These are phyloP conservation scores for Gambusia holbrooki DNA, from an alignment of 2,113 vertebrate genomes.

Conservation along the genomic window DNA sequence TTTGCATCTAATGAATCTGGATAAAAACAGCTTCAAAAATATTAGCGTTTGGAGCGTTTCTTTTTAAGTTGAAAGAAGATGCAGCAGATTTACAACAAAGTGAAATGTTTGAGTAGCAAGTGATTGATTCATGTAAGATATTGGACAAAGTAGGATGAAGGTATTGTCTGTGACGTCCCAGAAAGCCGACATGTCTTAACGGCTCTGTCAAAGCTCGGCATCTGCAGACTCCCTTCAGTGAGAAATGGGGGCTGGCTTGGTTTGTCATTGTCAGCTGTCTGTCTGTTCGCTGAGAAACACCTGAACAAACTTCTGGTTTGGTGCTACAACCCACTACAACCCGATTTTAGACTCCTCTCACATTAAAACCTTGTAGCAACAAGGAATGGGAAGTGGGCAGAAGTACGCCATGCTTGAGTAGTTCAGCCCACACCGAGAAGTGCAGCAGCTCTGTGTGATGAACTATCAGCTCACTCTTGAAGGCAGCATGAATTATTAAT, in stretches of 20 bases:
- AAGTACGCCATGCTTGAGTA: background rate
- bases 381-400: background rate
- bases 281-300: background rate
- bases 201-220: slow-evolving; percentile 29
- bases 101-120: background rate
- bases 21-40: too few relatives aligned
- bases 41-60: too few relatives aligned
- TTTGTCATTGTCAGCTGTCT: slow-evolving; percentile 22
- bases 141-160: slow-evolving; percentile 34
- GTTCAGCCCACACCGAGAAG: background rate
- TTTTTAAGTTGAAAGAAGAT: too few relatives aligned
- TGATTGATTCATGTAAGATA: slow-evolving; percentile 3
- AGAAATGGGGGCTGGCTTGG: slow-evolving; percentile 33
- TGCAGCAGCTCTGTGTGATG: background rate
- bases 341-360: background rate
- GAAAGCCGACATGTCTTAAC: slow-evolving; percentile 36
- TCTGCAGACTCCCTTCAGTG: slow-evolving; percentile 2
- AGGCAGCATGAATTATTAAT: slow-evolving; percentile 6
- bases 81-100: slow-evolving; percentile 7
- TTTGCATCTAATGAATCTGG: background rate
- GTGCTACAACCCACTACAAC: background rate
- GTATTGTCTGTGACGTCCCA: slow-evolving; percentile 11
- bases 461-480: background rate
- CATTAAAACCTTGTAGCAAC: too few relatives aligned
- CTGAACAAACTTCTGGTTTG: slow-evolving; percentile 10